Base-by-base conservation (phyloP, 2,113 vertebrate genomes). In the Spea multiplicata region DNA sequence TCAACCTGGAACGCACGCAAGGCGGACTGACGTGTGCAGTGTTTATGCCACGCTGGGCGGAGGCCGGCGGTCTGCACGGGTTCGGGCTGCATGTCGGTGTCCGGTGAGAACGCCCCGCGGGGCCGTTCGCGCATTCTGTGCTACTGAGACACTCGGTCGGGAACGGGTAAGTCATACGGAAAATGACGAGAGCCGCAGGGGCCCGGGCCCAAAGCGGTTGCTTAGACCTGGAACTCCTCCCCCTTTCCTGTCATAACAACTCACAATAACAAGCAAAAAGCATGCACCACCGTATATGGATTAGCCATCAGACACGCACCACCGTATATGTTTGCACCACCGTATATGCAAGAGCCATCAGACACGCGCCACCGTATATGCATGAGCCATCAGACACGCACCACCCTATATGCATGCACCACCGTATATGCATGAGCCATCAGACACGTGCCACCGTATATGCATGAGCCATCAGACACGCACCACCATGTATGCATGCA, bases 131-230 rank as follows among this genome's bases (percentile, higher is more conserved):
- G 44, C 52, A 2, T 64, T n/a, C 57, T 71, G 30, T 50, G n/a
- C 48, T 17, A 61, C 49, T 78, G 69, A 78, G 3, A 3, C 12
- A 17, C 14, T 44, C 12, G 59, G 50, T 5, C 9, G 17, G 9
- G 13, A 72, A 55, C 76, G 76, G 76, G 76, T 78, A 69, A 78
- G 76, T 12, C 16, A 3, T 6, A 6, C n/a, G 5, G n/a, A 9
- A 3, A 5, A 16, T 1, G n/a, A 4, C 8, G 5, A 30, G 61
- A 59, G 61, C 14, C 57, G 5, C 57, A 13, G 9, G 9, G 3
- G 8, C 57, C 4, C 61, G n/a, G 61, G 61, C 5, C 9, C n/a
- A 17, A 8, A 2, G 57, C 1, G 30, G 30, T 2, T 30, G 30
- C 2, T 10, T 12, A 4, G 4, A 61, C 10, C 14, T 10, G 57